Evolutionary conservation across 92 coral and sea anemone genomes (phyloP).

Genomic region (Heteractis magnifica): DNA sequence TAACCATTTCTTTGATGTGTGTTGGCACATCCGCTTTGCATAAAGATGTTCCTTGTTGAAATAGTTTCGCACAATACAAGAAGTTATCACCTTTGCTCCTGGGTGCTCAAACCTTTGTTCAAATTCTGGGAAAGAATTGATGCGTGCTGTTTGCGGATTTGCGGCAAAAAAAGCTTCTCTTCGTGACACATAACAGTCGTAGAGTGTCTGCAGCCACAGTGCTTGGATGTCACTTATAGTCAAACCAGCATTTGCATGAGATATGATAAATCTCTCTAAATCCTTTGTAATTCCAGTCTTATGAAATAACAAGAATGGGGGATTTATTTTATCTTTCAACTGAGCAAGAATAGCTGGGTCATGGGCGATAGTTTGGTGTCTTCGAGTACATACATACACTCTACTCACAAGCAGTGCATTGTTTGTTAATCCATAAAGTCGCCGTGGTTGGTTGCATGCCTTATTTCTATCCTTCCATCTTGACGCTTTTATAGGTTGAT

Average conservation of each 20-base stretch:
- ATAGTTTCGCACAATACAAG: constrained; percentile 40
- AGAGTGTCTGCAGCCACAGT: constrained; percentile 48
- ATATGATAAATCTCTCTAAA: constrained; percentile 39
- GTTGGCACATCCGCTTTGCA: constrained; percentile 53
- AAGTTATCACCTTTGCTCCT: constrained; percentile 54
- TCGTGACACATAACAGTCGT: constrained; percentile 42
- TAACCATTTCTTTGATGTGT: constrained; percentile 44
- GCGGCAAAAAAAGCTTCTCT: constrained; percentile 22
- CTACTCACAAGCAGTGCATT: constrained; percentile 21
- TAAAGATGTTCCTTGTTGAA: constrained; percentile 52
- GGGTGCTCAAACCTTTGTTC: constrained; percentile 43
- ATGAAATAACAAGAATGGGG: constrained; percentile 57
- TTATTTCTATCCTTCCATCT: constrained; percentile 66
- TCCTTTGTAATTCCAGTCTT: constrained; percentile 57
- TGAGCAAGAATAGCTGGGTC: constrained; percentile 52
- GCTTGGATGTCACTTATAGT: constrained; percentile 57
- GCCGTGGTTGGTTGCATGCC: constrained; percentile 45
- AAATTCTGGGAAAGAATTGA: constrained; percentile 41
- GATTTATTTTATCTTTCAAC: constrained; percentile 17
- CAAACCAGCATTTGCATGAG: constrained; percentile 59
- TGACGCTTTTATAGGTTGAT: constrained; percentile 36
- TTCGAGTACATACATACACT: constrained; percentile 46
- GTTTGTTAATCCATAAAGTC: constrained; percentile 53
- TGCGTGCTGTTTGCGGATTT: not conserved
- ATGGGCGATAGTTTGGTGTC: constrained; percentile 57